phyloP scores from a whole-genome alignment of 1,140 invertebrate genomes.

The Muscidifurax raptorellus region DNA sequence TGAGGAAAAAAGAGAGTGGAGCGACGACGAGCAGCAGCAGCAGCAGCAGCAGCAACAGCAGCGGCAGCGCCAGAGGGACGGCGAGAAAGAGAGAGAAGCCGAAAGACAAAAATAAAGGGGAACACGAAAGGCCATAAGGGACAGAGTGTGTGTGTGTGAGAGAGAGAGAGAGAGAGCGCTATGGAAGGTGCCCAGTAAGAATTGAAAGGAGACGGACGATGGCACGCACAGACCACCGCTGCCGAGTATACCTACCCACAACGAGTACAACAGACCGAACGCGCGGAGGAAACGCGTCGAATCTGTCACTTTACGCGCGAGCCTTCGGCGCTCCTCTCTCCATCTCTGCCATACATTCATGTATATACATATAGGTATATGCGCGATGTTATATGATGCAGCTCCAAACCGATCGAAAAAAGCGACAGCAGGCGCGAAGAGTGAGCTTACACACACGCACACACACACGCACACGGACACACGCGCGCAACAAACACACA shows the following conservation, averaged over 20 bases:
- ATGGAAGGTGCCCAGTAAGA: slow-evolving; percentile 23
- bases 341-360: background rate
- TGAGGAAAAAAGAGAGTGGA: slow-evolving; percentile 5
- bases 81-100: background rate
- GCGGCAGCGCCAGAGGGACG: background rate
- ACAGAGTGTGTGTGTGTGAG: slow-evolving; percentile 19
- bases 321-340: slow-evolving; percentile 5
- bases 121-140: slow-evolving; percentile 27
- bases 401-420: background rate
- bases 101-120: slow-evolving; percentile 41
- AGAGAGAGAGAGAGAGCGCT: background rate
- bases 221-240: background rate
- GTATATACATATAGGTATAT: background rate
- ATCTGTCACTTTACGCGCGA: slow-evolving; percentile 47
- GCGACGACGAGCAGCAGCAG: background rate
- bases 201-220: background rate
- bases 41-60: background rate
- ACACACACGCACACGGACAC: too few relatives aligned
- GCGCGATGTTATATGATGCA: background rate
- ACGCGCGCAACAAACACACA: too few relatives aligned
- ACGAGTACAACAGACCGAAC: background rate
- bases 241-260: too few relatives aligned
- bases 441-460: background rate
- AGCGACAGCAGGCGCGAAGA: background rate
- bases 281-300: slow-evolving; percentile 35